phyloP scores from a whole-genome alignment of 2,888 invertebrate genomes.

The Lasiommata megera region DNA sequence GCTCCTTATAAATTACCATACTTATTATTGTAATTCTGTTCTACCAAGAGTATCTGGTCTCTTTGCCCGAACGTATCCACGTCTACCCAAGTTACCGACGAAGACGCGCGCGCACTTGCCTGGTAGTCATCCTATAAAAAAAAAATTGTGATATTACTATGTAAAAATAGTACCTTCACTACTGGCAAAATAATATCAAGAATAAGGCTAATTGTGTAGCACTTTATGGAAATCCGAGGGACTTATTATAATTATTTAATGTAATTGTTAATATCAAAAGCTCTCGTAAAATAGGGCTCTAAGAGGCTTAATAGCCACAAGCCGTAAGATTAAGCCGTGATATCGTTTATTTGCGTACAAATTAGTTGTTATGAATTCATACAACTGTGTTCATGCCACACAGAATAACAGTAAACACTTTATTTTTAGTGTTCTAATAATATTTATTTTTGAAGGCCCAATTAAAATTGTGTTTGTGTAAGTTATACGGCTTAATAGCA shows the following conservation, averaged over 20 bases:
- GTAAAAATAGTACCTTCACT: neutral
- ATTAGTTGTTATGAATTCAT: neutral
- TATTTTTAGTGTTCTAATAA: neutral
- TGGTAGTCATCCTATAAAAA: no score
- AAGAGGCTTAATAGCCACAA: neutral
- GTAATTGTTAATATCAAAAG: neutral
- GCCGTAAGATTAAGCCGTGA: conserved; percentile 1
- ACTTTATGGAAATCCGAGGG: neutral
- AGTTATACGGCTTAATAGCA: neutral
- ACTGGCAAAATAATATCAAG: no score
- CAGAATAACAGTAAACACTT: neutral
- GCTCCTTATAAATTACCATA: no score
- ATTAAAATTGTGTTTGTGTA: neutral
- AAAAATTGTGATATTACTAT: neutral
- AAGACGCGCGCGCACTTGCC: no score
- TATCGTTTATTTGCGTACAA: neutral
- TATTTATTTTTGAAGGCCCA: neutral
- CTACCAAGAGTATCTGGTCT: no score
- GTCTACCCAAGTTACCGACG: no score
- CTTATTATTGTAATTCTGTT: no score
- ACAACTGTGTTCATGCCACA: neutral
- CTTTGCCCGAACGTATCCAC: no score
- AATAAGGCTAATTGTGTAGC: no score
- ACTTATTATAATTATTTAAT: neutral
- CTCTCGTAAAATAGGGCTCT: neutral